These are phyloP conservation scores for Streptopelia turtur DNA, from an alignment of 2,797 vertebrate species.

Conservation along the genomic window DNA sequence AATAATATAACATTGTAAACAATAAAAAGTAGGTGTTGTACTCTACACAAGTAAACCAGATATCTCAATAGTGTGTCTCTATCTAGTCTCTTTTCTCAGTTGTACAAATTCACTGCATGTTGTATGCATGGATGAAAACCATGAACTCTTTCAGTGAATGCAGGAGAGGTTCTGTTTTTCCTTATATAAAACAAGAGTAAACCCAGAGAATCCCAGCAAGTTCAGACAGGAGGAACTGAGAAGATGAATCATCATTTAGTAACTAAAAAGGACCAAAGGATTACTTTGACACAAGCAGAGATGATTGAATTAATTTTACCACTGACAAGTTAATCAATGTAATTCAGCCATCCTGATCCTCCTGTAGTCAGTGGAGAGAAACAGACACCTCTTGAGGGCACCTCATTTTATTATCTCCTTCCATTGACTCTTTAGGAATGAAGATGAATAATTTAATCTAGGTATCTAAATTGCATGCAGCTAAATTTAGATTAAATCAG, in stretches of 20 bases:
- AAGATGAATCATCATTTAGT: not conserved
- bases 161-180: not conserved
- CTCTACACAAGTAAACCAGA: not conserved
- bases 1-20: not conserved
- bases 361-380: not conserved
- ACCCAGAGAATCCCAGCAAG: not conserved
- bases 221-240: not conserved
- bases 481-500: not conserved
- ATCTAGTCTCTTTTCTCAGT: not conserved
- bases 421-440: not conserved
- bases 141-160: not conserved
- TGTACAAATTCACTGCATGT: not conserved
- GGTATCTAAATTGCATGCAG: not conserved
- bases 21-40: not conserved
- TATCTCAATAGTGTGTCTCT: not conserved
- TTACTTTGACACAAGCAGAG: not conserved
- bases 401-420: not conserved
- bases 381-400: not conserved
- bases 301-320: conserved; percentile 1
- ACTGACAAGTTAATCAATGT: not conserved
- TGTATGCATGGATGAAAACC: not conserved
- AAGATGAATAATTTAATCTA: not conserved
- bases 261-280: not conserved
- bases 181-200: conserved; percentile 8
- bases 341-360: not conserved